Conservation (phyloP, 2,888 invertebrate species). For the Fragum whitleyi region DNA sequence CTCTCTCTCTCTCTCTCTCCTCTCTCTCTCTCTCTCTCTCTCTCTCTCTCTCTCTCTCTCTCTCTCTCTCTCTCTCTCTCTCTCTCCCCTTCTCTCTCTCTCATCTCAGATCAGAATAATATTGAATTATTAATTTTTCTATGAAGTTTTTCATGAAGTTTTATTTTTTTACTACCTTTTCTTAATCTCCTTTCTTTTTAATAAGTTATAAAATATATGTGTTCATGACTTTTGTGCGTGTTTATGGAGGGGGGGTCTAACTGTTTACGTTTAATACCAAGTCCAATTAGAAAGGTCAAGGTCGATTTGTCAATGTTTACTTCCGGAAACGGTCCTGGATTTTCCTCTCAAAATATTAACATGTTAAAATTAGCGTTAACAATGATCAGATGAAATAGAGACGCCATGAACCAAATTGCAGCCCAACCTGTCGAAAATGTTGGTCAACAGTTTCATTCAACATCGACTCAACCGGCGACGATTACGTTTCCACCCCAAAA, state of each 20-base stretch:
- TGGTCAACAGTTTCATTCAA: slow-evolving; percentile 4
- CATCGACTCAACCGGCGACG: neutral
- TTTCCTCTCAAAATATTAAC: neutral
- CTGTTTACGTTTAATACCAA: neutral
- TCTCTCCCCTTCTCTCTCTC: neutral
- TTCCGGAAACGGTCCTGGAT: slow-evolving; percentile 5
- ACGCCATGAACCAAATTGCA: neutral
- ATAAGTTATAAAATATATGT: neutral
- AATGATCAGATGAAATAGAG: neutral
- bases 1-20: neutral
- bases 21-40: neutral
- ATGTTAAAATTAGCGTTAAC: neutral
- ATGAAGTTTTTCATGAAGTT: neutral
- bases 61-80: neutral
- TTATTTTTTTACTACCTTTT: neutral
- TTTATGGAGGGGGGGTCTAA: neutral
- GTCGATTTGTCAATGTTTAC: slow-evolving; percentile 9
- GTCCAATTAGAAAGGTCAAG: neutral
- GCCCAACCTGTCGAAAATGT: neutral
- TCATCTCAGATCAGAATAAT: too few species aligned
- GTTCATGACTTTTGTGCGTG: too few species aligned
- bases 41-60: neutral
- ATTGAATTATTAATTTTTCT: too few species aligned
- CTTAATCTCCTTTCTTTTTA: neutral
- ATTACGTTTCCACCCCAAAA: slow-evolving; percentile 37